Conservation (phyloP, 2,888 invertebrate species). For the Cordilura impudica region DNA sequence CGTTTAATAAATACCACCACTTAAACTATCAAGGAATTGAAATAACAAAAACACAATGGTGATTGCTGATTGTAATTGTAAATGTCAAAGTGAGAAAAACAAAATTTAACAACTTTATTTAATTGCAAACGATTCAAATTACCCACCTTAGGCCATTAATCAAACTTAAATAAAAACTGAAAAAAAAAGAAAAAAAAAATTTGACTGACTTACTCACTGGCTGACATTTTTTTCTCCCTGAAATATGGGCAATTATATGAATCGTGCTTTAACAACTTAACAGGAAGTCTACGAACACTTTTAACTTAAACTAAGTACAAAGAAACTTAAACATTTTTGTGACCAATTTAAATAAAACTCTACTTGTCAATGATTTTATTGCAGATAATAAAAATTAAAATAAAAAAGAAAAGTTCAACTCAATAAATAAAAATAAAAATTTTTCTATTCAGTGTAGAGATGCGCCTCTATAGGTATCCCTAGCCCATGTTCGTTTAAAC, state of each 20-base stretch:
- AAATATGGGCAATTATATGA: conserved; percentile 40
- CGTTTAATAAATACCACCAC: too few relatives aligned
- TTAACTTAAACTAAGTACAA: background rate
- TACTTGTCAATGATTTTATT: conserved; percentile 37
- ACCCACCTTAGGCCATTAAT: conserved; percentile 46
- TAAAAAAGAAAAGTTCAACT: background rate
- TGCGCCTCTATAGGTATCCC: background rate
- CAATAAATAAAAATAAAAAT: conserved; percentile 32
- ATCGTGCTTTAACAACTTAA: conserved; percentile 18
- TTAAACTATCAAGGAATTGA: too few relatives aligned
- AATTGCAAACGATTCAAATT: conserved; percentile 24
- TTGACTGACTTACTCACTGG: conserved; percentile 12
- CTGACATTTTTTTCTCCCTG: conserved; percentile 23
- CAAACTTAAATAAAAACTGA: conserved; percentile 10
- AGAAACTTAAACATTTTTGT: background rate
- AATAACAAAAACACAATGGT: too few relatives aligned
- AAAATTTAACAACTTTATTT: conserved; percentile 40
- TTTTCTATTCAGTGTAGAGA: background rate
- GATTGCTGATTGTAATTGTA: too few relatives aligned
- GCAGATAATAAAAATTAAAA: conserved; percentile 5
- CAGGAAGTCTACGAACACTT: conserved; percentile 48
- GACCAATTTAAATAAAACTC: conserved; percentile 47
- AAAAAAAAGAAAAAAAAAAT: background rate
- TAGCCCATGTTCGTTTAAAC: background rate
- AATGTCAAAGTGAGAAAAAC: conserved; percentile 19